Base-by-base conservation (phyloP, 1,140 invertebrate species). In the Eulimnadia texana region DNA sequence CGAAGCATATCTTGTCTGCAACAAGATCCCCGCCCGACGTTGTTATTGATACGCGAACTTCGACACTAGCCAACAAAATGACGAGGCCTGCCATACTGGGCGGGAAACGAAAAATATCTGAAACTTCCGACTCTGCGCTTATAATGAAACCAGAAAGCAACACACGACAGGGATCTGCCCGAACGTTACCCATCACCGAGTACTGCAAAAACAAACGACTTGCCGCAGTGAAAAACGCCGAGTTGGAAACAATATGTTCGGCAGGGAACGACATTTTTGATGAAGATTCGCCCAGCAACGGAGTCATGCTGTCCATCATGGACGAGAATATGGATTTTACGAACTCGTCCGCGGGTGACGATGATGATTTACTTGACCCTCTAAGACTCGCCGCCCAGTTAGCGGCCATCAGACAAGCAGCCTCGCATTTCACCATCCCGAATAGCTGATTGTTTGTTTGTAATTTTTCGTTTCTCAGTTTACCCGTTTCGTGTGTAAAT, bases 281-380 rank as follows among this genome's bases (percentile, higher is more conserved):
- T 6, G 55, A 9, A 20, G 33, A 16, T 20, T 27, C 27, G 29
- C 22, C 55, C 27, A 57, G 13, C 28, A 27, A 11, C 55, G 27
- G n/a, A 16, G 55, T 57, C 2, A 29, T 27, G 55, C 27, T 57
- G 9, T 57, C 55, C 27, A 57, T 57, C 25, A 57, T 57, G 55
- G 55, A 57, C 13, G 55, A 57, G 33, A 57, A 27, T 3, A 33
- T 23, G 6, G 27, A 29, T 19, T 57, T 57, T 19, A 29, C 55
- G 2, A 33, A 27, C 16, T 27, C 27, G 0, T 27, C 55, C 0
- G 55, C 55, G 6, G 55, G 33, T 29, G 33, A 57, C 33, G 55
- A 57, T 27, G 55, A 57, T 19, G 55, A 57, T 22, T 20, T 57
- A 3, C 55, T 57, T 1, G 55, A 57, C 22, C 55, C 55, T 6